Percentiles rank a stretch among this genome's conserved stretches.
Evolutionary conservation across 2,888 invertebrate species (phyloP).

Genomic region (Mythimna impura): DNA sequence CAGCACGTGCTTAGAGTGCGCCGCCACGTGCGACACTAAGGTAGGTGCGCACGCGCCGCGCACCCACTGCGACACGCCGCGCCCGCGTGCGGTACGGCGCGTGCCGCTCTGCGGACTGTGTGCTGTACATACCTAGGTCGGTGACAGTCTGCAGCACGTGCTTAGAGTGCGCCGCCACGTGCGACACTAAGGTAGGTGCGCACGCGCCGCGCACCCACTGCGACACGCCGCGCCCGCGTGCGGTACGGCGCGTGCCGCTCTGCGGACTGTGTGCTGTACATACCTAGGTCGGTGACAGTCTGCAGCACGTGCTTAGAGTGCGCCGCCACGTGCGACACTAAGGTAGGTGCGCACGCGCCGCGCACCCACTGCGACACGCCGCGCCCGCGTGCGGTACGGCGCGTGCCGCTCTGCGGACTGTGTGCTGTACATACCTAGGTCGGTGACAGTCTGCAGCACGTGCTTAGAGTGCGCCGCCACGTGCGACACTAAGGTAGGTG

Average conservation of each 20-base stretch:
- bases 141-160: neutral
- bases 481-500: conserved; percentile 71
- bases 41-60: conserved; percentile 71
- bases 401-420: too few species aligned
- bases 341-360: conserved; percentile 71
- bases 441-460: conserved; percentile 65
- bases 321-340: conserved; percentile 67
- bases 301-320: conserved; percentile 64
- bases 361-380: conserved; percentile 71
- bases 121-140: conserved; percentile 5
- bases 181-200: conserved; percentile 69
- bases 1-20: too few species aligned
- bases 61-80: conserved; percentile 71
- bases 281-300: conserved; percentile 62
- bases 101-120: too few species aligned
- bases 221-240: conserved; percentile 42
- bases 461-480: conserved; percentile 60
- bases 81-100: too few species aligned
- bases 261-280: neutral
- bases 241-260: too few species aligned
- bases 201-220: conserved; percentile 73
- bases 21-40: conserved; percentile 60
- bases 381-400: too few species aligned
- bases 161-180: conserved; percentile 28
- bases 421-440: conserved; percentile 50